Conservation (phyloP, 1,140 invertebrate species). For the Leptinotarsa defecta region DNA sequence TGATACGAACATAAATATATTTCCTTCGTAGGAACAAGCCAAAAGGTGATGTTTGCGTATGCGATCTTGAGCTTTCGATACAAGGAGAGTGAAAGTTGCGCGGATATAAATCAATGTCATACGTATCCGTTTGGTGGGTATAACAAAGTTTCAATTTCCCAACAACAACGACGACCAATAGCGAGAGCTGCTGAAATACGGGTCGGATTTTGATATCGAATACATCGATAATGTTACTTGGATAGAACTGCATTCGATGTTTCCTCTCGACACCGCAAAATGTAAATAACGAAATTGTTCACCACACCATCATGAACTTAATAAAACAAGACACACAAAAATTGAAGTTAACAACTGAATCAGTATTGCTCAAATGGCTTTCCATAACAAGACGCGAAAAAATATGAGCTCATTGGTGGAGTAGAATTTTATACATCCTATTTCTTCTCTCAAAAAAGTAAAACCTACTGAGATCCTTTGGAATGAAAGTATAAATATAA, state of each 20-base stretch:
- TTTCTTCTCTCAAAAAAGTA: too few species aligned
- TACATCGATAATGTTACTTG: not conserved
- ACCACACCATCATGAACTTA: too few species aligned
- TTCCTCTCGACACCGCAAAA: not conserved
- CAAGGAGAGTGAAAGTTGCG: conserved; percentile 40
- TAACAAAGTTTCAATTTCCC: conserved; percentile 54
- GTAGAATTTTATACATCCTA: too few species aligned
- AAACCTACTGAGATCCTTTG: too few species aligned
- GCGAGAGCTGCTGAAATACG: not conserved
- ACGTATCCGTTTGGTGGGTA: conserved; percentile 38
- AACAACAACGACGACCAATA: conserved; percentile 20
- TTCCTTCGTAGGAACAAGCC: not conserved
- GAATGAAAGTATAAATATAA: too few species aligned
- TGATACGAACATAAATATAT: conserved; percentile 6
- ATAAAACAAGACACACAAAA: too few species aligned
- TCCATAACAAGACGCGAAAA: too few species aligned
- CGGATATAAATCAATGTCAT: conserved; percentile 53
- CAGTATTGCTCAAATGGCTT: too few species aligned
- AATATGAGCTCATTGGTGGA: too few species aligned
- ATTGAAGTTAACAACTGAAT: too few species aligned
- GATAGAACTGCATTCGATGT: not conserved
- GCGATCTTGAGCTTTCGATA: not conserved
- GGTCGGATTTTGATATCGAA: not conserved
- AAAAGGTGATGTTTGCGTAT: not conserved
- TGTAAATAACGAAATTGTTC: not conserved